These are phyloP conservation scores for Campylorhamphus procurvoides DNA, from an alignment of 2,113 vertebrate genomes.

Conservation along the genomic window DNA sequence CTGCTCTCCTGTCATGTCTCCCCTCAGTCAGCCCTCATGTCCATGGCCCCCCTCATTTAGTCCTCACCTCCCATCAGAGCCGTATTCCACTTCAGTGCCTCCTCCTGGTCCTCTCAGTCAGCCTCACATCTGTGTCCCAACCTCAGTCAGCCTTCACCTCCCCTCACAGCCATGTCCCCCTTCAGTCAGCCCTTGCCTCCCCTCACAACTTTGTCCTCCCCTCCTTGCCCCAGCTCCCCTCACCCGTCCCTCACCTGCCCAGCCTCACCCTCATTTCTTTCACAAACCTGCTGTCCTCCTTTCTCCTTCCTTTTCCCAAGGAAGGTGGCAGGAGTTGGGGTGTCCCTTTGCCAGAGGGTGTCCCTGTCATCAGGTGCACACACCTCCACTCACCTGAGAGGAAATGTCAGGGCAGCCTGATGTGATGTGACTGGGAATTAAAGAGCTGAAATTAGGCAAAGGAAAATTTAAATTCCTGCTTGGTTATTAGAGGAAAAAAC, in stretches of 20 bases:
- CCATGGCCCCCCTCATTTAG: background rate
- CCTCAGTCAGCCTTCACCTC: fast-evolving
- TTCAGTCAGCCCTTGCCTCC: background rate
- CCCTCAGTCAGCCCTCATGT: background rate
- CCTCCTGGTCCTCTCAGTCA: background rate
- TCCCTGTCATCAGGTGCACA: background rate
- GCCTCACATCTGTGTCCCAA: background rate
- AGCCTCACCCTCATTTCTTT: background rate
- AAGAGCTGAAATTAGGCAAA: background rate
- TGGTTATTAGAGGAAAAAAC: background rate
- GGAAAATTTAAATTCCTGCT: background rate
- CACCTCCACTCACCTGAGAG: background rate
- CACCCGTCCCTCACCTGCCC: background rate
- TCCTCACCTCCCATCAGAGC: background rate
- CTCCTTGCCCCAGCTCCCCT: fast-evolving
- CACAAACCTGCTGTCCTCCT: background rate
- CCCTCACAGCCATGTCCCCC: background rate
- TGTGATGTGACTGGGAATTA: background rate
- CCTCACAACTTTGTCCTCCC: fast-evolving
- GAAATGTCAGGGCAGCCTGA: background rate
- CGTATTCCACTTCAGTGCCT: background rate
- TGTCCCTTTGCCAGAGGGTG: fast-evolving
- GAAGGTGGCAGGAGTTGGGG: background rate
- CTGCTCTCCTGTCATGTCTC: background rate
- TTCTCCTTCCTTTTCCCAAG: background rate